Evolutionary conservation across 2,113 vertebrate genomes (phyloP).

Genomic region (Isichthys henryi): DNA sequence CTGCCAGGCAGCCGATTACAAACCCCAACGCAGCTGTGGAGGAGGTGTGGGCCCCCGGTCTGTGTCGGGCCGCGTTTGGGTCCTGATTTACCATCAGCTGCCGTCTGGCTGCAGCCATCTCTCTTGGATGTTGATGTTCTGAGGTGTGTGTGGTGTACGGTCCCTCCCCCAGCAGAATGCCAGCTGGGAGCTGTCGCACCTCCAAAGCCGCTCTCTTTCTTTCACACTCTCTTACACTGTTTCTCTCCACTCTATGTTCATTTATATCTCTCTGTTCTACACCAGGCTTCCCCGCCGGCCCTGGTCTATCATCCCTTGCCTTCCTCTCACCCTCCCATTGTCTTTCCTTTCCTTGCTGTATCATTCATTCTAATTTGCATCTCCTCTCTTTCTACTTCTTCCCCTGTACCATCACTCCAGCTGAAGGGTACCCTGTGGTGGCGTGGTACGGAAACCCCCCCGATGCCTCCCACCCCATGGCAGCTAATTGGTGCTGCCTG

Average conservation of each 20-base stretch:
- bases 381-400: neutral
- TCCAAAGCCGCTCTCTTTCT: neutral
- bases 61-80: neutral
- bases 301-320: neutral
- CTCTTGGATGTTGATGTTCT: neutral
- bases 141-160: neutral
- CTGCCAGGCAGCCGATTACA: neutral
- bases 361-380: neutral
- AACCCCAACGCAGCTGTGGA: neutral
- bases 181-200: neutral
- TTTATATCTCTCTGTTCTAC: neutral
- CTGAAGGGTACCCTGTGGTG: neutral
- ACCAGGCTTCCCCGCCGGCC: neutral
- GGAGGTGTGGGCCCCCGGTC: neutral
- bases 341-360: neutral
- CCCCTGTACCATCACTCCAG: neutral
- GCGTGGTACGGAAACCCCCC: neutral
- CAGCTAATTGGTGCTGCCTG: slow-evolving; percentile 8
- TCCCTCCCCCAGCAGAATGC: neutral
- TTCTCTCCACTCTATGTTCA: neutral
- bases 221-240: neutral
- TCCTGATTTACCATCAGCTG: neutral
- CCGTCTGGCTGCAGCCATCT: neutral
- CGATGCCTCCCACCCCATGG: neutral
- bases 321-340: neutral